Evolutionary conservation across 2,797 vertebrate genomes (phyloP).

Genomic region (Malurus splendens): DNA sequence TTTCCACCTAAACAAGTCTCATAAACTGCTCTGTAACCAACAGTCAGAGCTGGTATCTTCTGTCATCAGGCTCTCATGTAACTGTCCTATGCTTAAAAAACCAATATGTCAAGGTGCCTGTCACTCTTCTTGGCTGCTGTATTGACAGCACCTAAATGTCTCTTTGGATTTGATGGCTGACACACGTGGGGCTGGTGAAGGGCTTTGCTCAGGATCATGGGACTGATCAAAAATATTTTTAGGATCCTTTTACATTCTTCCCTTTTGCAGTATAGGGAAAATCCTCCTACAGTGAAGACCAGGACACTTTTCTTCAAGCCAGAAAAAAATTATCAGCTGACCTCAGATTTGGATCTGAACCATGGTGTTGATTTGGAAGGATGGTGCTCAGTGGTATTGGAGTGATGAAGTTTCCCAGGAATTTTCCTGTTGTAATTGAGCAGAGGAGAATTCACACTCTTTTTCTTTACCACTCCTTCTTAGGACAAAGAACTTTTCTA

Average conservation of each 20-base stretch:
- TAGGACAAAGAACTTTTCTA: background rate
- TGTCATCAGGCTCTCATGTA: background rate
- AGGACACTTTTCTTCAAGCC: background rate
- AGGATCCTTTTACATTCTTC: background rate
- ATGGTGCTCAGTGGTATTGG: background rate
- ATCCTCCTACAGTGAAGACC: background rate
- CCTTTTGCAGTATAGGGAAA: background rate
- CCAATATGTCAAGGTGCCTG: background rate
- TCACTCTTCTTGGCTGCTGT: background rate
- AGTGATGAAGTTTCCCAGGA: background rate
- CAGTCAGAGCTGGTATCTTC: background rate
- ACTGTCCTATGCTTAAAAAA: background rate
- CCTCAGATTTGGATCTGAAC: background rate
- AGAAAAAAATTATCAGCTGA: background rate
- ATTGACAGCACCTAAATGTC: background rate
- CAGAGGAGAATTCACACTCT: background rate
- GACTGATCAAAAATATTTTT: background rate
- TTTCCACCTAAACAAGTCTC: background rate
- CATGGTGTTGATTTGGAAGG: background rate
- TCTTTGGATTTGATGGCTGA: background rate
- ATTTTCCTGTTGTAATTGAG: background rate
- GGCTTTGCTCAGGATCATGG: background rate
- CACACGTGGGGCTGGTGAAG: fast-evolving
- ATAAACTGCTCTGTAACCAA: background rate
- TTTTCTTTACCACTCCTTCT: background rate